Base-by-base conservation (phyloP, 2,113 vertebrate genomes). In the Rhinopomastus cyanomelas region DNA sequence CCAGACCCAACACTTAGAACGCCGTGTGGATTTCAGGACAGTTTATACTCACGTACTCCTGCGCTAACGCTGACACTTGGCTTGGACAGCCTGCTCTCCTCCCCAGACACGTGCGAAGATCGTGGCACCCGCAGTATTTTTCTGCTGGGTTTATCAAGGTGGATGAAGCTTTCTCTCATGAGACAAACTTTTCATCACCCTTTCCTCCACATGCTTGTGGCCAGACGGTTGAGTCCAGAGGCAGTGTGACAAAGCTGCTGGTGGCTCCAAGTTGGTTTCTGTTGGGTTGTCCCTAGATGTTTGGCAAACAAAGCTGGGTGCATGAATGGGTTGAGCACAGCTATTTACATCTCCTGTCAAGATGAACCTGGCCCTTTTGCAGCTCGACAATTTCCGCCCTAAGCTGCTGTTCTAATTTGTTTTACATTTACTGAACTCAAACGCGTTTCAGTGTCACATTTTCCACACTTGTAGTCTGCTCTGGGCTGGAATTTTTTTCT, bases 401-500 rank as follows among this genome's bases (percentile, higher is more conserved):
- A 85, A 90, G 72, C 32, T 92, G 76, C 75, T 71, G n/a, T 30
- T 91, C 89, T 87, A 12, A 69, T 80, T 94, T 92, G n/a, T 29
- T 87, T 85, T 76, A 66, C 62, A 12, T 73, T 90, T 76, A 87
- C 72, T 0, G 1, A 74, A 85, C 60, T 91, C 4, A 1, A 52
- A 55, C 1, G 3, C 37, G 56, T 48, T n/a, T 87, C 81, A 55
- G 26, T 53, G 67, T 89, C 79, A 93, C 37, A 83, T 94, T 95
- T 96, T 95, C 94, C 91, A 89, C 37, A 83, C 87, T 94, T 87
- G 42, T 12, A 90, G 59, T 62, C 48, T 82, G 60, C 71, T 89
- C 36, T 69, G 26, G 34, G 16, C 30, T 89, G 32, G 29, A 46
- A 27, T 79, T 92, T 77, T 81, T 82, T 81, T 85, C 59, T 36